phyloP scores from a whole-genome alignment of 2,888 invertebrate species.

The Dynastes hyllus region DNA sequence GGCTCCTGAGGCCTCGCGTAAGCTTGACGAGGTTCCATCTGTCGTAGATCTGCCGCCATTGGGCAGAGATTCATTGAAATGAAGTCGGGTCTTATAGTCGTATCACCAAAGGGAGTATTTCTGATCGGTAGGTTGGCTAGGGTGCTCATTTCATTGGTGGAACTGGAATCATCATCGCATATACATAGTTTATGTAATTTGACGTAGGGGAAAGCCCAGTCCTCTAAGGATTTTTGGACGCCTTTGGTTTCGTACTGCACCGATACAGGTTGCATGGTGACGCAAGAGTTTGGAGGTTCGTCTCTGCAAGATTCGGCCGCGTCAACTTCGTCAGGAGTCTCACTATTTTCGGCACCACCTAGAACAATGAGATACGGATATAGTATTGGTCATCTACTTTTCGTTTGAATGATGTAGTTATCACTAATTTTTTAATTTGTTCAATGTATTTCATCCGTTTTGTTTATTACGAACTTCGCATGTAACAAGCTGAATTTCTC shows the following conservation, averaged over 20 bases:
- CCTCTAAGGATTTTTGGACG: conserved; percentile 27
- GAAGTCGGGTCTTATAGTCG: conserved; percentile 18
- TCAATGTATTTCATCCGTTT: too few relatives aligned
- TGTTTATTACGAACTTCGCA: too few relatives aligned
- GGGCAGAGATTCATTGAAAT: not conserved
- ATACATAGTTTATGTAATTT: conserved; percentile 41
- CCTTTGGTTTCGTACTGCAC: conserved; percentile 41
- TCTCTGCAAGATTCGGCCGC: not conserved
- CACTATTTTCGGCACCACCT: not conserved
- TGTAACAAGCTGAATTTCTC: too few relatives aligned
- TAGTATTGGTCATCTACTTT: not conserved
- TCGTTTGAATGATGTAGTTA: too few relatives aligned
- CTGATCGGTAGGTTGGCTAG: conserved; percentile 1
- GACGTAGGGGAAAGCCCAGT: conserved; percentile 13
- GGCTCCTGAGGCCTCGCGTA: too few relatives aligned
- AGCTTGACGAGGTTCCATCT: not conserved
- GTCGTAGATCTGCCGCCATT: not conserved
- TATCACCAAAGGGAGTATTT: conserved; percentile 40
- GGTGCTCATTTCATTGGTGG: conserved; percentile 14
- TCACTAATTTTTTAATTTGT: too few relatives aligned
- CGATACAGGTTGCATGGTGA: conserved; percentile 18
- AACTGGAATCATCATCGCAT: conserved; percentile 33
- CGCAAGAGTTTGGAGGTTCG: not conserved
- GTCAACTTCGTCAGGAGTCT: not conserved
- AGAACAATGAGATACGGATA: not conserved